Conservation (phyloP, 2,113 vertebrate species). For the cattle (Bos taurus) region DNA sequence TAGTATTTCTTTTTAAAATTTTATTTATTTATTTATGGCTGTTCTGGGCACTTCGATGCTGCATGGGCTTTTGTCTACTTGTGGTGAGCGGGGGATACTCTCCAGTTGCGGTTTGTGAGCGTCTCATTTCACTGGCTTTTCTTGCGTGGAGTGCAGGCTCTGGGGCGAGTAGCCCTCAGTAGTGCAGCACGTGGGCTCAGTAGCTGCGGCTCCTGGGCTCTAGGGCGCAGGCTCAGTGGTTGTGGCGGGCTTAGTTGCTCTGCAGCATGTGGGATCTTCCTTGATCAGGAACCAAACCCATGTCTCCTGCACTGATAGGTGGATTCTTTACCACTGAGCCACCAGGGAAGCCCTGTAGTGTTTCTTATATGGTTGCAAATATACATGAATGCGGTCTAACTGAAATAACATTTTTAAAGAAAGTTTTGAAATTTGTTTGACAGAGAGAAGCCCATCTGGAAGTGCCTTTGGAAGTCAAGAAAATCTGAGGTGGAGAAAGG, state of each 20-base stretch:
- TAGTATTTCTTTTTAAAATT: background rate
- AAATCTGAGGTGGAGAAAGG: slow-evolving; percentile 97
- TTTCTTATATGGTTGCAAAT: background rate
- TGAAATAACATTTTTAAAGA: background rate
- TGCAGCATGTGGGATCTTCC: background rate
- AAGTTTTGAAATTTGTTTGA: slow-evolving; percentile 35
- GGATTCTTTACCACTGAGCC: background rate
- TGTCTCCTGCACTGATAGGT: background rate
- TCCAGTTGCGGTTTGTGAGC: background rate
- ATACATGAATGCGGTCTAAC: background rate
- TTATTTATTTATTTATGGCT: background rate
- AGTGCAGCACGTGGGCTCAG: background rate
- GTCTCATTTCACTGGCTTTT: background rate
- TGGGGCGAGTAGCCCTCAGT: background rate
- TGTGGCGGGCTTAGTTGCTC: background rate
- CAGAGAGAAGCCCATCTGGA: slow-evolving; percentile 98
- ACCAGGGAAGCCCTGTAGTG: background rate
- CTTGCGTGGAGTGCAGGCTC: background rate
- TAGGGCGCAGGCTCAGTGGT: background rate
- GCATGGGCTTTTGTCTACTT: background rate
- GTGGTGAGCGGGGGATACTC: background rate
- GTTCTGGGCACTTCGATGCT: background rate
- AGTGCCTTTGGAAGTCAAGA: slow-evolving; percentile 98
- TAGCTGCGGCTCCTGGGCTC: background rate
- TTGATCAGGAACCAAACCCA: background rate